phyloP scores from a whole-genome alignment of 2,888 invertebrate genomes.

The Parnassius smintheus region DNA sequence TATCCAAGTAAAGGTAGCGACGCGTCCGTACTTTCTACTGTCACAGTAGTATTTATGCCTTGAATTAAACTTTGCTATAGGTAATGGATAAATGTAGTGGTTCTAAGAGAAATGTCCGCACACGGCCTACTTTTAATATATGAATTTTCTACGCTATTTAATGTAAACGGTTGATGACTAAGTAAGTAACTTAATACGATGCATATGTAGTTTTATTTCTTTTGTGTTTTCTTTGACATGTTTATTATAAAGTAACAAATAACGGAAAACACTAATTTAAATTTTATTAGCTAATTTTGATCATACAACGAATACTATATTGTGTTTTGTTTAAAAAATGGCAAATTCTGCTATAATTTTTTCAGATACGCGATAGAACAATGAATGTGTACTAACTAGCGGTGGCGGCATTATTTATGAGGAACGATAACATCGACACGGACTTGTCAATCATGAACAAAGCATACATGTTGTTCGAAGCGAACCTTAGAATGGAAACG shows the following conservation, averaged over 20 bases:
- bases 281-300: no score
- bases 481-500: constrained; percentile 43
- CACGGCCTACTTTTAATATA: constrained; percentile 12
- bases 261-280: no score
- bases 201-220: no score
- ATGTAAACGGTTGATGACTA: constrained; percentile 12
- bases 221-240: no score
- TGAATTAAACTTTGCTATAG: constrained; percentile 24
- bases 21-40: constrained; percentile 37
- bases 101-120: constrained; percentile 29
- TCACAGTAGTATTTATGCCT: constrained; percentile 31
- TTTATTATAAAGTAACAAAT: no score
- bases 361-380: constrained; percentile 36
- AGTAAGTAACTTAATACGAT: constrained; percentile 5
- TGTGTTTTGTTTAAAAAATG: background rate
- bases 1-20: constrained; percentile 26
- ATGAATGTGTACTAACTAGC: constrained; percentile 78
- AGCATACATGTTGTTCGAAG: constrained; percentile 51
- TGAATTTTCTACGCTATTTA: constrained; percentile 15
- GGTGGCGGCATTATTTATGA: constrained; percentile 76
- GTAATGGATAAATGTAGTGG: constrained; percentile 33
- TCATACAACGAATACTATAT: no score
- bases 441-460: constrained; percentile 74
- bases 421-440: constrained; percentile 70
- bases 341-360: constrained; percentile 18